phyloP scores from a whole-genome alignment of 2,888 invertebrate genomes.

The Reticulitermes lucifugus region DNA sequence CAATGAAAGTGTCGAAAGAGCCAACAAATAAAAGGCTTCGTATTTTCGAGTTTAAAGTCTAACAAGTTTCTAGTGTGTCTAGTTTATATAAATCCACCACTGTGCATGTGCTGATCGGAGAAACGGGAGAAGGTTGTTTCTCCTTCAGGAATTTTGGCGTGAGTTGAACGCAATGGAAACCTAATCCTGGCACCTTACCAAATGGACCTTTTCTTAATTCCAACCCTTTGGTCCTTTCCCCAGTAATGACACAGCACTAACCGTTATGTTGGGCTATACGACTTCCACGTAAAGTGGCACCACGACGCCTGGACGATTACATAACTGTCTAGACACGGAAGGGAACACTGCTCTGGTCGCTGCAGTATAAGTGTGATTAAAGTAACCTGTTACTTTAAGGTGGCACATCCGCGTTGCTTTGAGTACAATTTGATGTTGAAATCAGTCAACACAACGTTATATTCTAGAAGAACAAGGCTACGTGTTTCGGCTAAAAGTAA shows the following conservation, averaged over 20 bases:
- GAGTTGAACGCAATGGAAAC: constrained; percentile 33
- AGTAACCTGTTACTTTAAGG: too few relatives aligned
- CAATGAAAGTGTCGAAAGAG: too few relatives aligned
- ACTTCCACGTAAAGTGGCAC: not conserved
- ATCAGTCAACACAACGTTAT: too few relatives aligned
- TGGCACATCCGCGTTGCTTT: too few relatives aligned
- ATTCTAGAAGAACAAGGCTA: too few relatives aligned
- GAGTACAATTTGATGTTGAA: too few relatives aligned
- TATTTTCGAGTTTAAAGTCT: not conserved
- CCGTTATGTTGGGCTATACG: not conserved
- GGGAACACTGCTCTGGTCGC: not conserved
- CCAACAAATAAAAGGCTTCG: too few relatives aligned
- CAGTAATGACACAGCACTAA: constrained; percentile 41
- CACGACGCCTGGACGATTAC: not conserved
- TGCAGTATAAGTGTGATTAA: too few relatives aligned
- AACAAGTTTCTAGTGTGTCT: too few relatives aligned
- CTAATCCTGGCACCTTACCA: constrained; percentile 50
- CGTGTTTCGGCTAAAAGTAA: too few relatives aligned
- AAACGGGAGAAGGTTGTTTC: not conserved
- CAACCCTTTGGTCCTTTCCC: constrained; percentile 28
- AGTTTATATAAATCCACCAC: constrained; percentile 15
- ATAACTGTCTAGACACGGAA: not conserved
- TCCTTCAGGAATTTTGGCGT: constrained; percentile 27
- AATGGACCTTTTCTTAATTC: constrained; percentile 52
- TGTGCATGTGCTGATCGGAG: constrained; percentile 2